Evolutionary conservation across 2,113 vertebrate species (phyloP), one percentile per base, ranked within the genome.

Genomic region (Glaucomys volans): DNA sequence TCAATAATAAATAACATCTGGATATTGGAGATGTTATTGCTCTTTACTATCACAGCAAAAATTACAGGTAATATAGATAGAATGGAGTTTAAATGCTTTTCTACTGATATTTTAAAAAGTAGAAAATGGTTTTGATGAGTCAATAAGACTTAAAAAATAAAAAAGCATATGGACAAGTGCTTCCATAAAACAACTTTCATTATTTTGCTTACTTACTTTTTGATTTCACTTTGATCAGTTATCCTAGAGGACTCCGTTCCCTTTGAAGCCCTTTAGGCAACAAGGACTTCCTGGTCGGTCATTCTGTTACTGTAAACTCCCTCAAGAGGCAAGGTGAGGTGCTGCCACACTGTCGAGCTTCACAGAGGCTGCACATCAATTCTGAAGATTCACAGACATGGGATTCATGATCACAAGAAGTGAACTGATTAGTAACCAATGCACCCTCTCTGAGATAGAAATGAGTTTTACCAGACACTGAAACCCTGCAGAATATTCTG

Each of bases 1-100:
- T 87, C 71, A 95, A 42, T 97, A 94, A 97, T 94, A 98, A 97
- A 97, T 86, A 97, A 97, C 91, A 95, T 96, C 88, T 98, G 96
- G 93, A 69, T 22, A 69, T 96, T 95, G 59, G 67, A 83, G 35
- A 86, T 64, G 40, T 67, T 64, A 35, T 93, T 81, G 54, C 20
- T 94, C 92, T 95, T 97, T 96, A 82, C 86, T 93, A 97, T 40
- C 40, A 50, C 30, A 87, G 30, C n/a, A 95, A 93, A 44, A 95
- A 95, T 96, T 94, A 50, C 59, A 96, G 75, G 54, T 37, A 50
- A 0, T 57, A 44, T 8, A 87, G 35, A 84, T 90, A 87, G 16
- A 67, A 69, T 74, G 54, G 28, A 88, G 40, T 90, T 89, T 62
- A 90, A 96, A 90, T 9, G 22, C 37, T 24, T 95, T 97, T 95